Evolutionary conservation across 1,140 invertebrate genomes (phyloP), one percentile per base, ranked within the genome.

Genomic region (Mycetomoellerius zeteki): DNA sequence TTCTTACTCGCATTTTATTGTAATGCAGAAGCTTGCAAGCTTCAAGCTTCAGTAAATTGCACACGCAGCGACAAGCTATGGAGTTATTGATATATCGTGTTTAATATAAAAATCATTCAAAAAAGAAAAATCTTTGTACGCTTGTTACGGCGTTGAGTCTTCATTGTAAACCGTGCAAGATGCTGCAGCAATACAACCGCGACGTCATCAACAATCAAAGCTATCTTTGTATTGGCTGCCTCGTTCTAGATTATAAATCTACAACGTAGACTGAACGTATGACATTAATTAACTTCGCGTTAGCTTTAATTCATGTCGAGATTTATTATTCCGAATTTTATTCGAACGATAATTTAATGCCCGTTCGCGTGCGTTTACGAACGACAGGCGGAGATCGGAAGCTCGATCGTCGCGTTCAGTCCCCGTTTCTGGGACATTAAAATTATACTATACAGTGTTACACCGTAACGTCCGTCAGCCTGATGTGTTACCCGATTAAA

Each of bases 401-500:
- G 43, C 60, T 82, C 33, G 52, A 43, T 58, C 54, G 12, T 64
- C 37, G n/a, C 21, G 56, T 76, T 75, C 62, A 16, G 72, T 56
- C 62, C 50, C 21, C 33, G 12, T 82, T 37, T 37, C 27, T 67
- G 62, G 69, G 6, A 54, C 80, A 37, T 56, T 73, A 82, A 82
- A 75, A 62, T 84, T 84, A 67, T 37, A 75, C 54, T 84, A 37
- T 75, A 84, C 50, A 81, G 33, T 52, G n/a, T 81, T 67, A 43
- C 16, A 81, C 21, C 78, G 33, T 71, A 56, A 81, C 50, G 75
- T 92, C 86, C 87, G 89, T 88, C 84, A 88, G 64, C 86, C 76
- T 76, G 82, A 86, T 88, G 71, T 76, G 82, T 69, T 89, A 93
- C 69, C 67, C 78, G 92, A 89, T 91, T 92, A 92, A 92, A 58